Evolutionary conservation across 1,140 invertebrate genomes (phyloP).

Genomic region (Drosophila nigromelanica): DNA sequence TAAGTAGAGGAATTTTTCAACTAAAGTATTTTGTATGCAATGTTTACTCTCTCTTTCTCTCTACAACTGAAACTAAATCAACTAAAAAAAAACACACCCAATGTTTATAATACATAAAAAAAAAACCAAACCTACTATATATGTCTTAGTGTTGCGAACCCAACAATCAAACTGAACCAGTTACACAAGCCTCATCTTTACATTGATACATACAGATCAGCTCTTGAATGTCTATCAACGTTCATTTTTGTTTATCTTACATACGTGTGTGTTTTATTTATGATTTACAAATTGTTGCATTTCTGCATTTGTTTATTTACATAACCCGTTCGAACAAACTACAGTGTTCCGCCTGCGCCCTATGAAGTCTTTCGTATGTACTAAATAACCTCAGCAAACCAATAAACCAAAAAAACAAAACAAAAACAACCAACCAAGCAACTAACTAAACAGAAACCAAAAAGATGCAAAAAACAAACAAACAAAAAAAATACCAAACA

Average conservation of each 20-base stretch:
- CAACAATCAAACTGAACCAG: conserved; percentile 62
- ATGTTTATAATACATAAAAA: conserved; percentile 17
- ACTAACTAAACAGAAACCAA: conserved; percentile 18
- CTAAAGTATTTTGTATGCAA: conserved; percentile 78
- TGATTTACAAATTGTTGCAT: conserved; percentile 82
- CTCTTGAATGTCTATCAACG: conserved; percentile 75
- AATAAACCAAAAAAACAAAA: conserved; percentile 7
- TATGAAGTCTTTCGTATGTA: conserved; percentile 84
- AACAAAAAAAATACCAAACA: conserved; percentile 27
- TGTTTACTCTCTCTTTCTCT: conserved; percentile 79
- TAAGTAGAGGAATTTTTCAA: conserved; percentile 75
- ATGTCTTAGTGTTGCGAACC: conserved; percentile 55
- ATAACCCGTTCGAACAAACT: conserved; percentile 73
- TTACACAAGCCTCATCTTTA: conserved; percentile 74
- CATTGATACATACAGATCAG: conserved; percentile 74
- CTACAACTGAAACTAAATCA: conserved; percentile 50
- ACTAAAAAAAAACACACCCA: conserved; percentile 39
- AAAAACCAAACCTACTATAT: conserved; percentile 31
- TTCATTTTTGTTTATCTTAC: conserved; percentile 78
- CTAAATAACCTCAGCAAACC: conserved; percentile 57
- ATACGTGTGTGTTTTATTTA: conserved; percentile 82
- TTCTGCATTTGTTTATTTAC: conserved; percentile 82
- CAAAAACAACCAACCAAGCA: conserved; percentile 18
- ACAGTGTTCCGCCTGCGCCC: conserved; percentile 82
- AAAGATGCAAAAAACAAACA: conserved; percentile 34